Evolutionary conservation across 1,140 invertebrate species (phyloP), one percentile per base, ranked within the genome.

Genomic region (Drosophila oshimai): DNA sequence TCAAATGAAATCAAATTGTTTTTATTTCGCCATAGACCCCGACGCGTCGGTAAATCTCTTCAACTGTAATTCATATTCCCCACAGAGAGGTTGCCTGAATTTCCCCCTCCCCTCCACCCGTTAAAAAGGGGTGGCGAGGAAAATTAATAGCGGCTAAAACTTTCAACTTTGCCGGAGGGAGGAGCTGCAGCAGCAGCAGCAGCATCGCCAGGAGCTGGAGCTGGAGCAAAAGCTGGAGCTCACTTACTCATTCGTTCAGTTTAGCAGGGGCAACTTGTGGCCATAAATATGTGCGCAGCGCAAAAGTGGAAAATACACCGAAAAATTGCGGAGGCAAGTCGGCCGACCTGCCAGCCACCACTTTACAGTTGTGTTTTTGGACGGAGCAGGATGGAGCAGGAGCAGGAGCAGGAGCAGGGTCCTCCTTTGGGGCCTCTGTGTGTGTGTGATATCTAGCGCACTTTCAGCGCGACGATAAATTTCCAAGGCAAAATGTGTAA

Each of bases 391-490:
- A n/a, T n/a, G n/a, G n/a, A n/a, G n/a, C n/a, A n/a, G n/a, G n/a
- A n/a, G n/a, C n/a, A n/a, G n/a, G n/a, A n/a, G n/a, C n/a, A n/a
- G n/a, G 12, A 17, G 31, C 36, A 46, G 42, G 31, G 29, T 33
- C 57, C 70, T 54, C 42, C 71, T 49, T 61, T 29, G 47, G 49
- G 26, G 60, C 58, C 62, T 64, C 33, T 53, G 67, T 22, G 49
- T 54, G 39, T 37, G 18, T 37, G 26, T 24, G 41, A 61, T 80
- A 77, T 87, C 81, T 87, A 81, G 81, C 74, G 79, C 79, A 81
- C 84, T 81, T 89, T 79, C 81, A 88, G 83, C 72, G 81, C 78
- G 67, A 76, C 89, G 80, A 90, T 90, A 90, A 90, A 90, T 90
- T 89, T 86, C 74, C 64, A 62, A 76, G 68, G 67, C 73, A 74